A percentile compares a stretch with the other conserved stretches of the same genome.
Conservation (phyloP, 2,888 invertebrate species). For the Colletes collaris region DNA sequence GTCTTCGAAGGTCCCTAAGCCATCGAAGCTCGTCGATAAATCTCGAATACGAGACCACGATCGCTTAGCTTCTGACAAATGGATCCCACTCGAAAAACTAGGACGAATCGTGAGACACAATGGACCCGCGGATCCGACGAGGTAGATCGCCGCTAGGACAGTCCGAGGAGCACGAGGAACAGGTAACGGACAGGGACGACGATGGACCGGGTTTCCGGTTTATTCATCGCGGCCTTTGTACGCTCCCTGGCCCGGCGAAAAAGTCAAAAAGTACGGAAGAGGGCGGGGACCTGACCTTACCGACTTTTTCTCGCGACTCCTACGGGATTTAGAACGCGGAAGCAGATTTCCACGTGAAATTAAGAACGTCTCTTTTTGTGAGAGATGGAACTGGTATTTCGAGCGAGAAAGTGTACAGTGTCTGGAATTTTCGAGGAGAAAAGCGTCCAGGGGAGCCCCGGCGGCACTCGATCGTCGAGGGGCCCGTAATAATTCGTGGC, state of each 20-base stretch:
- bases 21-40: no score
- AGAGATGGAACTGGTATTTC: no score
- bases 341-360: constrained; percentile 13
- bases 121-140: constrained; percentile 39
- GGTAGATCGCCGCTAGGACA: constrained; percentile 15
- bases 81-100: constrained; percentile 21
- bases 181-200: constrained; percentile 66
- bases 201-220: constrained; percentile 75
- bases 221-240: constrained; percentile 69
- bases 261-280: constrained; percentile 78
- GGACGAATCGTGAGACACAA: constrained; percentile 39
- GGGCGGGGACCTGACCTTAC: constrained; percentile 74
- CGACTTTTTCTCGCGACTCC: constrained; percentile 53
- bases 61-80: not conserved
- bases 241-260: constrained; percentile 55
- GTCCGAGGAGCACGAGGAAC: constrained; percentile 50
- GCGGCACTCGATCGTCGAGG: constrained; percentile 58
- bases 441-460: constrained; percentile 7
- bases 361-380: not conserved
- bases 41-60: not conserved
- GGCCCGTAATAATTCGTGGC: constrained; percentile 55
- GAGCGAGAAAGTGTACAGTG: not conserved
- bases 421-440: constrained; percentile 14
- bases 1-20: no score
- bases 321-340: constrained; percentile 57